Base-by-base conservation (phyloP, 2,888 invertebrate genomes). In the Drosophila prolongata region DNA sequence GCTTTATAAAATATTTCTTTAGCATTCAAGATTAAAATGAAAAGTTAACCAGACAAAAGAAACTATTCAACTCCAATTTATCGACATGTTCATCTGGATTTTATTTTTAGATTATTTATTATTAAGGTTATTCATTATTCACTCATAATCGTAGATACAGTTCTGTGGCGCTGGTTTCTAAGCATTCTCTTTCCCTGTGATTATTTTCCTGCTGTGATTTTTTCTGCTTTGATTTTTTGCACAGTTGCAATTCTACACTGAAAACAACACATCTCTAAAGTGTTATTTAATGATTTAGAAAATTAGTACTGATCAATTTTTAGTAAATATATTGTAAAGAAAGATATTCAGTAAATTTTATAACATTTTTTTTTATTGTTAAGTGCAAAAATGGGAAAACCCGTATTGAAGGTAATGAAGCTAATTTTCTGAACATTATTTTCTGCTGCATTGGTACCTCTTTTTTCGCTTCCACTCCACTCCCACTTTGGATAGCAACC, bases 141-240 rank as follows among this genome's bases (percentile, higher is more conserved):
- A 9, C 5, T 27, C 35, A 30, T 67, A 66, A 66, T 53, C 46
- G 35, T 16, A 24, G 35, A n/a, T 53, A 24, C 24, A 35, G 55
- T 59, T 49, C 50, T 52, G 52, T 57, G 58, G 53, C 59, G 49
- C 50, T 65, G 60, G 74, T 74, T 74, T 86, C 80, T 59, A 69
- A 77, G 59, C 43, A 19, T 43, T 49, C 35, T 64, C 16, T 50
- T 35, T 35, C 13, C 8, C 1, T 37, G 34, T 1, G 46, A 27
- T 27, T 46, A 10, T 35, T 61, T n/a, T 11, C 13, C 16, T 5
- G 30, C 47, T 59, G 16, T 50, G 37, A 59, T 55, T 59, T 76
- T 69, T 73, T 66, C 3, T 16, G 30, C 30, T 30, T 14, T 55
- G n/a, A 57, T 52, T 62, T 66, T 69, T 75, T 70, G 58, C 59